Percentiles rank a stretch among this genome's conserved stretches.
These are phyloP conservation scores for Caenorhabditis elegans DNA, from an alignment of 1,140 invertebrate species.

Conservation along the genomic window DNA sequence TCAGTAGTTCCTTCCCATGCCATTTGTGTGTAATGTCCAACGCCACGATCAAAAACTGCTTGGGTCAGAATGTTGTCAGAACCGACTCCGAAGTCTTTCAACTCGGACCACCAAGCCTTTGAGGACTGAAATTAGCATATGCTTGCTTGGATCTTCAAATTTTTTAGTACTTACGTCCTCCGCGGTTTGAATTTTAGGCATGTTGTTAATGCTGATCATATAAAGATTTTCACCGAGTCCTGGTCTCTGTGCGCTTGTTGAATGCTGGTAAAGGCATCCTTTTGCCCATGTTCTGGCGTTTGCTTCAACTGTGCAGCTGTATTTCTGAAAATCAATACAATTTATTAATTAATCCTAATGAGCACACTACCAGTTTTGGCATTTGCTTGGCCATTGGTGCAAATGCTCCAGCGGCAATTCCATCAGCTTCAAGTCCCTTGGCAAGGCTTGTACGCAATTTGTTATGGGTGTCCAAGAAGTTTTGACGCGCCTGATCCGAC, in stretches of 20 bases:
- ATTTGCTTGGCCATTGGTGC: slow-evolving; percentile 11
- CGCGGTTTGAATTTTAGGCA: slow-evolving; percentile 17
- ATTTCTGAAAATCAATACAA: background rate
- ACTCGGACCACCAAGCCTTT: background rate
- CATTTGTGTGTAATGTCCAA: slow-evolving; percentile 24
- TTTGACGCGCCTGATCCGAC: background rate
- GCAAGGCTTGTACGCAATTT: background rate
- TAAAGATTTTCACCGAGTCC: slow-evolving; percentile 1
- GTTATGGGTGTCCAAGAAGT: slow-evolving; percentile 18
- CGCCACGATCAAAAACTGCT: background rate
- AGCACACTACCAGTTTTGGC: background rate
- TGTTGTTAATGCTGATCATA: background rate
- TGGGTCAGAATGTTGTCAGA: slow-evolving; percentile 19
- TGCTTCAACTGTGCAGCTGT: background rate
- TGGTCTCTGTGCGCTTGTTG: background rate
- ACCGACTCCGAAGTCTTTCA: slow-evolving; percentile 28
- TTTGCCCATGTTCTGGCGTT: slow-evolving; percentile 13
- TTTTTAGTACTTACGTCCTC: background rate
- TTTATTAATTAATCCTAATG: background rate
- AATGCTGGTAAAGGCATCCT: background rate
- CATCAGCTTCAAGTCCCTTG: slow-evolving; percentile 17
- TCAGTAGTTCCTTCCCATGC: background rate
- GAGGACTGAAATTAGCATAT: slow-evolving; percentile 19
- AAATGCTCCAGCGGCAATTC: background rate
- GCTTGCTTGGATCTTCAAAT: background rate